Base-by-base conservation (phyloP, 64 coral and sea anemone genomes). In the Catalaphyllia jardinei region DNA sequence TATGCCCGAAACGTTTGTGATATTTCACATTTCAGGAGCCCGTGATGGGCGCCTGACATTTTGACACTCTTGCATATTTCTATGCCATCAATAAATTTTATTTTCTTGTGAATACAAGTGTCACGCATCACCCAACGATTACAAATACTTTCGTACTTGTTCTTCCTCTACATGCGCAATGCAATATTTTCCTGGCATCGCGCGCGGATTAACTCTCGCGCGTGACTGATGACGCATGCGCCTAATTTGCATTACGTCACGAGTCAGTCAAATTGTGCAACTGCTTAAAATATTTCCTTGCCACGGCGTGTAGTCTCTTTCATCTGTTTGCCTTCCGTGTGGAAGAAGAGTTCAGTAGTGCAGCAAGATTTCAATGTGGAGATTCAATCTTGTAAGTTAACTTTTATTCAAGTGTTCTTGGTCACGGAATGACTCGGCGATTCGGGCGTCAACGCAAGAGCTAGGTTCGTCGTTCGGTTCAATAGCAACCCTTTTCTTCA, bases 251-350 rank as follows among this genome's bases (percentile, higher is more conserved):
- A 78, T 97, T 97, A 92, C 95, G 95, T 97, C 91, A 97, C 92
- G 86, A 96, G 86, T 75, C 91, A 88, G 8, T 60, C 80, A 86
- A 96, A 93, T 96, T 96, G 95, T 96, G 95, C 95, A 96, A 96
- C 91, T 96, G 95, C 95, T 86, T 88, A 89, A 96, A 96, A 96
- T 96, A 96, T 89, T 93, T 93, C 86, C 80, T 61, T 86, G 87
- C 60, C 81, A 77, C 92, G 88, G 95, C 92, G 95, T 96, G 95
- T 62, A 75, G 73, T 89, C 86, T 76, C 61, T 72, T 88, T 52
- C 18, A 79, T 46, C 59, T 57, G 24, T 57, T 82, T 90, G 69
- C 76, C 95, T 96, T 96, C 95, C 95, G 87, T 87, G 67, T 83
- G 91, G 95, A 89, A 82, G 74, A 31, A 93, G 86, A 86, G 74